Base-by-base conservation (phyloP, 2,888 invertebrate genomes). In the Apamea anceps region DNA sequence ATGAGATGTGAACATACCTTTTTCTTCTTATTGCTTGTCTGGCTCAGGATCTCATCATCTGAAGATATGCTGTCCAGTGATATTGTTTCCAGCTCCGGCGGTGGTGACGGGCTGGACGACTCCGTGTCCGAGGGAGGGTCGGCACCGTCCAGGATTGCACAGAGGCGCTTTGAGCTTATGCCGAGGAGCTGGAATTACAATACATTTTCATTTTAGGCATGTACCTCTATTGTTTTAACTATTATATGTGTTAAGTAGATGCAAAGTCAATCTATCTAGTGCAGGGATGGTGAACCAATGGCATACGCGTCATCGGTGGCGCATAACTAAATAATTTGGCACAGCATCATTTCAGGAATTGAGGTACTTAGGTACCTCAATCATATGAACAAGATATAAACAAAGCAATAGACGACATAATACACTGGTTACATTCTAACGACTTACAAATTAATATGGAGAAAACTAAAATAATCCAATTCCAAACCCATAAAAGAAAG, bases 11-110 rank as follows among this genome's bases (percentile, higher is more conserved):
- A 42, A 18, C 32, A 37, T 84, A 95, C 95, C 93, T 95, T 96
- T 81, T 95, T 89, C 60, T 86, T 96, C 78, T 90, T 93, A 79
- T 91, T 95, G 2, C 90, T 89, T 15, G 92, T 83, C 60, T 95
- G 93, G 63, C 94, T 95, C 2, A 96, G 89, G 32, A 96, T 92
- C 81, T 95, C 96, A 3, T 97, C 97, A 77, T 96, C 96, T 0
- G 97, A 97, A 0, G 97, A 98, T 73, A 98, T 97, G 92, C 97
- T 97, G 89, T 98, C 98, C 80, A 98, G 91, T 0, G 97, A 97
- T 77, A 98, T 97, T 4, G 97, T 97, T 91, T 98, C 98, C 91
- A 95, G 81, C 13, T 90, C 95, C 0, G 93, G 92, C 0, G 95
- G 91, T 0, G 92, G 91, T 0, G 94, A 94, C 0, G 85, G 88